Base-by-base conservation (phyloP, 2,797 vertebrate genomes). In the Merluccius polli region DNA sequence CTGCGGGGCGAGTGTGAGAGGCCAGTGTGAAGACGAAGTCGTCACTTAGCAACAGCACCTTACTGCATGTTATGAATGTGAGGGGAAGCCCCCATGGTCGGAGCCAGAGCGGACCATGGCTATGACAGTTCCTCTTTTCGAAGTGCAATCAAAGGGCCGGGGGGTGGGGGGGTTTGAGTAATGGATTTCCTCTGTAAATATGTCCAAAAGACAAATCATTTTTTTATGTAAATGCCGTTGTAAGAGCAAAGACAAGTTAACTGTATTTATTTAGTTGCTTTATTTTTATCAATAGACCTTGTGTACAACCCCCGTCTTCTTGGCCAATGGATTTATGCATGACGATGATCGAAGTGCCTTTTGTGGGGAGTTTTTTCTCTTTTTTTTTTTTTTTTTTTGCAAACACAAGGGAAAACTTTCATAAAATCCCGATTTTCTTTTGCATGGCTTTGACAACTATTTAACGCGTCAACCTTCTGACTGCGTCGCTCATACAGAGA, bases 21-120 rank as follows among this genome's bases (percentile, higher is more conserved):
- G 80, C 87, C 76, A 89, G 78, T 74, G 81, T 77, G 76, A 82
- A 88, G 72, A 79, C 59, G 9, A 27, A 27, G 89, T 85, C 89
- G 93, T 93, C 91, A 93, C 93, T 92, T 90, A 92, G 94, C 94
- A 93, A 94, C 90, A 85, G 84, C 52, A 81, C 76, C 71, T 72
- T 59, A 36, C 72, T 8, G 24, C 71, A 13, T 41, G 69, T 65
- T 65, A 27, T 65, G 59, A 65, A 65, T 27, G 59, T 65, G 59
- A 27, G 59, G 59, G 59, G 59, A 65, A 27, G 59, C 59, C 59
- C 41, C 59, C 59, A 4, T 4, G 24, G 59, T 59, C 21, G 1
- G 52, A 24, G 59, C n/a, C 59, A 27, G 59, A 27, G 59, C 59
- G 3, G 59, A 12, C 59, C 59, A 63, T 63, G 59, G 59, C 59